Evolutionary conservation across 2,113 vertebrate genomes (phyloP).

Genomic region (Atrichornis clamosus): DNA sequence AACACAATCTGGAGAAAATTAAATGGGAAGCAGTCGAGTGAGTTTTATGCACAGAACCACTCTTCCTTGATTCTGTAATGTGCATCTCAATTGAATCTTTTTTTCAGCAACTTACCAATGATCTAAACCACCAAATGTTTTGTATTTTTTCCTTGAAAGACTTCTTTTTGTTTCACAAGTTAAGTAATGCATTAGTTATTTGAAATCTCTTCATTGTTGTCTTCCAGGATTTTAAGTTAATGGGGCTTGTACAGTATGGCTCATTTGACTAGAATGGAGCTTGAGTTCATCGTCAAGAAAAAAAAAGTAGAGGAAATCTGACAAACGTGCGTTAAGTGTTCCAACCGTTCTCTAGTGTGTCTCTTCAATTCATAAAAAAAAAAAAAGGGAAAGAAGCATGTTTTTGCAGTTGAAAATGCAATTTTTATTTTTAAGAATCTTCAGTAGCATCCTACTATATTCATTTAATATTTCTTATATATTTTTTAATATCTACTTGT

Average conservation of each 20-base stretch:
- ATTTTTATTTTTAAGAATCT: neutral
- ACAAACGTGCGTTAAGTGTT: neutral
- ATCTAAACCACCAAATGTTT: neutral
- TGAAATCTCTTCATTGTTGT: neutral
- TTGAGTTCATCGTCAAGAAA: neutral
- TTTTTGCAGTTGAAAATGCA: neutral
- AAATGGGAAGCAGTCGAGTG: neutral
- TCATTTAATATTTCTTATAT: neutral
- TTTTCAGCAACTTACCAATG: neutral
- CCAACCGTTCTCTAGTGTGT: neutral
- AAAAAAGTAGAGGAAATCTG: neutral
- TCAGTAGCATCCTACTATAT: neutral
- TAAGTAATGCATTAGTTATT: neutral
- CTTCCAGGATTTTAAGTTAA: neutral
- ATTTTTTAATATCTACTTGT: neutral
- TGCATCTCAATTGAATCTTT: neutral
- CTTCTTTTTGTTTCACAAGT: neutral
- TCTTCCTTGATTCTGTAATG: neutral
- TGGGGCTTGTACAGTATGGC: neutral
- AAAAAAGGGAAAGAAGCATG: neutral
- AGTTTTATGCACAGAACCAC: neutral
- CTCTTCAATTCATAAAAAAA: neutral
- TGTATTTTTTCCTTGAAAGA: neutral
- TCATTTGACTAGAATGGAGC: neutral
- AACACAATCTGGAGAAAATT: neutral